Evolutionary conservation across 1,140 invertebrate species (phyloP), one percentile per base, ranked within the genome.

Genomic region (Drosophila lowei): DNA sequence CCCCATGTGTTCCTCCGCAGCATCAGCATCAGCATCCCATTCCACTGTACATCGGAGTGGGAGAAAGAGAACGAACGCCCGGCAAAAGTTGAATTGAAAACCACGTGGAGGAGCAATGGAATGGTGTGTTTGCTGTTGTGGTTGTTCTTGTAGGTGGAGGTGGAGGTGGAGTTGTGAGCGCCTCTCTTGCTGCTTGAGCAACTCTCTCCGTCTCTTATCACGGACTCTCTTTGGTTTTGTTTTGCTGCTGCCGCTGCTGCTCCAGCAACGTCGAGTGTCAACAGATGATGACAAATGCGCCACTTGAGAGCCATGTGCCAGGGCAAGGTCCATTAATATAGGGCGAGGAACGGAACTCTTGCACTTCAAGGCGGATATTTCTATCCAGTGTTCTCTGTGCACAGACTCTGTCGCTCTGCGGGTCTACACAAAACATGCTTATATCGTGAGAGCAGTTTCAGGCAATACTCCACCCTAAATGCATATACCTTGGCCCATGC

Each of bases 241-340:
- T 48, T 58, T 77, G 21, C 62, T 58, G 38, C 21, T 72, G 70
- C 25, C 23, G 23, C 28, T 49, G 58, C 28, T 59, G 68, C 58
- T 52, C 61, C 61, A 52, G 21, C 61, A 46, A 53, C 28, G 62
- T 57, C 7, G 59, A 81, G 73, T 78, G 83, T 78, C 70, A 83
- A 73, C 79, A 89, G 75, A 78, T 86, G 84, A 88, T 89, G 83
- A 86, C 79, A 85, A 85, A 85, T 85, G 81, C 76, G 73, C 77
- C 81, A 85, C 81, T 85, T 77, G 81, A 85, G 81, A 71, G 55
- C 48, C 21, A 38, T 2, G 23, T 38, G 34, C 34, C 34, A 4
- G 11, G 34, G 34, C 34, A 38, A 38, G 11, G 34, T 38, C 34
- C 5, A 3, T 38, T 13, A 0, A 38, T 38, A 13, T 13, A 4